A percentile compares a stretch with the other conserved stretches of the same genome.
These are phyloP conservation scores for Acanthosepion esculentum DNA, from an alignment of 2,888 invertebrate species.

Conservation along the genomic window DNA sequence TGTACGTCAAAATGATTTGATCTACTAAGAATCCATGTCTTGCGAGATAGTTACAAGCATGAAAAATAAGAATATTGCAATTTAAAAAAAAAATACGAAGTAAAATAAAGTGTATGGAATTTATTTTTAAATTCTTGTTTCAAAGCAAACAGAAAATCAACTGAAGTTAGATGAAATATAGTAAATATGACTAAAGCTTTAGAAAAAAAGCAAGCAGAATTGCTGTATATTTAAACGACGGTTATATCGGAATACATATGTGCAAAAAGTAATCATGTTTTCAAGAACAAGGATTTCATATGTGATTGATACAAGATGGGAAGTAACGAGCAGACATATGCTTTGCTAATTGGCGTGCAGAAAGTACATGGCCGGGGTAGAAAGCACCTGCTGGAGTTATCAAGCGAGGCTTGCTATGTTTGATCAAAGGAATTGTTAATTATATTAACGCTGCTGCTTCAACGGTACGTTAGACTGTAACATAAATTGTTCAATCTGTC, in stretches of 20 bases:
- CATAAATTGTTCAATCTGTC: not conserved
- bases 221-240: not conserved
- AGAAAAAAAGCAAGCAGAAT: too few species aligned
- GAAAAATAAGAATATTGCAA: too few species aligned
- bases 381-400: not conserved
- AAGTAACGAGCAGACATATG: not conserved
- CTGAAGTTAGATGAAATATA: too few species aligned
- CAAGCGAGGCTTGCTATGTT: not conserved
- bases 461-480: not conserved
- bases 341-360: not conserved
- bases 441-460: not conserved
- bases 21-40: too few species aligned
- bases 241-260: not conserved
- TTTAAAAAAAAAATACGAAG: too few species aligned
- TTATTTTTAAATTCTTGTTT: too few species aligned
- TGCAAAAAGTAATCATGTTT: not conserved
- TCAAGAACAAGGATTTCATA: not conserved
- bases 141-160: too few species aligned
- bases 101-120: too few species aligned
- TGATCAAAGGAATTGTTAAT: not conserved
- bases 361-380: not conserved
- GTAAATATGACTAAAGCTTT: too few species aligned
- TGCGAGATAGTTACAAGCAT: too few species aligned
- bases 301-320: not conserved
- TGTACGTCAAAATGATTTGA: too few species aligned